Base-by-base conservation (phyloP, 2,113 vertebrate species). In the Abramis brama region DNA sequence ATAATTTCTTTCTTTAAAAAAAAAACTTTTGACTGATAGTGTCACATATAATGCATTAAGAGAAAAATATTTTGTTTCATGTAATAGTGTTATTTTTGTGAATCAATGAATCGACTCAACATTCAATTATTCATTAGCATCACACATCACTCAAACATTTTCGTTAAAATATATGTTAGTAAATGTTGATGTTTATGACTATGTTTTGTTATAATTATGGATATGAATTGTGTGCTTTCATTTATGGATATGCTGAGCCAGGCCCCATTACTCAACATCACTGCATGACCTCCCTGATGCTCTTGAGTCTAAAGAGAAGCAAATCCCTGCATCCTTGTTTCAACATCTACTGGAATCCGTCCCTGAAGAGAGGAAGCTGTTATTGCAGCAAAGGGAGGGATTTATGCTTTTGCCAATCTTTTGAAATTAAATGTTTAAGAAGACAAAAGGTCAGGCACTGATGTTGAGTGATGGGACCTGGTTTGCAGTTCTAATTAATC, bases 301-400 rank as follows among this genome's bases (percentile, higher is more conserved):
- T 77, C 47, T 52, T 25, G 2, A 12, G 71, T 25, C 36, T 25
- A n/a, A 43, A 25, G 2, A 74, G 43, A 74, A 45, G 71, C 23
- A 52, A 77, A 77, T 77, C 74, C 73, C 74, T 19, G 47, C 74
- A 52, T 55, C 45, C 25, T 27, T 55, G 45, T 52, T 77, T 77
- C 15, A 76, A 30, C 47, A 52, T 30, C 47, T 52, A 27, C 13
- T 27, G 47, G 13, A 76, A 76, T n/a, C n/a, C n/a, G 1, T 55
- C 74, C 47, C 25, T 17, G 25, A 77, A 55, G 47, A 77, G 25
- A 77, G 25, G 33, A 55, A 52, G 74, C 25, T 77, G 74, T 55
- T 77, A 2, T 2, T 10, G 74, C 74, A 55, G n/a, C n/a, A 76
- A 30, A 52, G n/a, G 0, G 5, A 43, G 33, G 73, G n/a, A 76